phyloP scores from a whole-genome alignment of 2,113 vertebrate species.

The Nestor notabilis region DNA sequence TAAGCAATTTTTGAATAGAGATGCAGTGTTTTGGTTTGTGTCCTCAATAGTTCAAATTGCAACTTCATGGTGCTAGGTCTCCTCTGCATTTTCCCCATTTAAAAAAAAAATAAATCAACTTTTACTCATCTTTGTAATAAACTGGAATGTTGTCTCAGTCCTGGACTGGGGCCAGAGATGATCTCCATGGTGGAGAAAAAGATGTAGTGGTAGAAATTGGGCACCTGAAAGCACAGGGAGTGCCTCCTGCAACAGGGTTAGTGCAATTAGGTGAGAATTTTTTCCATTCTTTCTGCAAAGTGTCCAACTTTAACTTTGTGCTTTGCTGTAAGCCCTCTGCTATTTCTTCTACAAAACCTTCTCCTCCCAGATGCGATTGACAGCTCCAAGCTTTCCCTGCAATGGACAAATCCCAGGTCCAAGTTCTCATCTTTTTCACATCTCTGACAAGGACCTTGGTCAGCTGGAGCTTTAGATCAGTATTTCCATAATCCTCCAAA shows the following conservation, averaged over 20 bases:
- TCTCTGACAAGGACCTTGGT: not conserved
- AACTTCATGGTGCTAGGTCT: not conserved
- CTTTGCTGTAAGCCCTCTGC: not conserved
- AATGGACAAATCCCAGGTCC: accelerated
- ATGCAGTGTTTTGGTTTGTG: not conserved
- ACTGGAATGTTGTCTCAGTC: not conserved
- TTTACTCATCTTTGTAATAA: not conserved
- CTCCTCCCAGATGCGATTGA: not conserved
- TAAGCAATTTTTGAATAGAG: not conserved
- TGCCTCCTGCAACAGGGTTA: not conserved
- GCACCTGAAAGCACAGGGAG: not conserved
- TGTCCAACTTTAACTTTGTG: not conserved
- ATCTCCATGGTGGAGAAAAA: not conserved
- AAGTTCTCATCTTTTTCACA: not conserved
- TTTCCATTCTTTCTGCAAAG: not conserved
- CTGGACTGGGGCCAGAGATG: not conserved
- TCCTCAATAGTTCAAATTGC: not conserved
- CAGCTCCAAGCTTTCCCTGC: not conserved
- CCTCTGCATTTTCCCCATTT: not conserved
- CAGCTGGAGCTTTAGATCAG: not conserved
- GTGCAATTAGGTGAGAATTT: too few relatives aligned
- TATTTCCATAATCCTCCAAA: not conserved
- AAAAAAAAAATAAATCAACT: not conserved
- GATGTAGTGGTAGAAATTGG: not conserved
- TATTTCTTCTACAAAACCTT: not conserved